Base-by-base conservation (phyloP, 2,888 invertebrate species). In the Cheilosia pagana region DNA sequence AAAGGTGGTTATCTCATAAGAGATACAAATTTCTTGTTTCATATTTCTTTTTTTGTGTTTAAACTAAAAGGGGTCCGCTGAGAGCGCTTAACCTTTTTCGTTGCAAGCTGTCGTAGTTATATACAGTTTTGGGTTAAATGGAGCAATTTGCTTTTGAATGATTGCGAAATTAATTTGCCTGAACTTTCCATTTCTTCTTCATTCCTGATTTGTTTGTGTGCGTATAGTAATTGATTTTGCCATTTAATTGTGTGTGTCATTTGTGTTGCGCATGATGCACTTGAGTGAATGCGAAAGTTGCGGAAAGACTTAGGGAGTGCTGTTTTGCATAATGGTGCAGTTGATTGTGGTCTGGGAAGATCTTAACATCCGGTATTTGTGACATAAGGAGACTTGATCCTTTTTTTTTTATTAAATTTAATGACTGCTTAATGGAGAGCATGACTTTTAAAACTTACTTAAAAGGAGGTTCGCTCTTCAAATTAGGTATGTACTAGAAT, bases 261-360 rank as follows among this genome's bases (percentile, higher is more conserved):
- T 70, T 68, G 63, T 43, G 68, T 3, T 45, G 45, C 35, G 68
- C 48, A 43, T 60, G 81, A 28, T 85, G 81, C 81, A 70, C 68
- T 71, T 81, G 16, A 65, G 14, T 76, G 53, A 81, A 55, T 79
- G 75, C 60, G 81, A 81, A 85, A 85, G 75, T 67, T 71, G 19
- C 19, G 48, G 60, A 45, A 59, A 63, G 60, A 52, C 16, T 43
- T 41, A 76, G 55, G 72, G 83, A 68, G 60, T 75, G 79, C 41
- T 35, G 28, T 39, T 52, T 68, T 75, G 41, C 60, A 65, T 83
- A 75, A 67, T 45, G 3, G 41, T 39, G 52, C 31, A 57, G 25
- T 5, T 43, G 57, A 4, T 25, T 67, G 50, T 7, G 45, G 53
- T 23, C 10, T 19, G 41, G 50, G 1, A 10, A 21, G 41, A n/a